A percentile compares a stretch with the other conserved stretches of the same genome.
Conservation (phyloP, 1,140 invertebrate species). For the Heliothis subflexa region DNA sequence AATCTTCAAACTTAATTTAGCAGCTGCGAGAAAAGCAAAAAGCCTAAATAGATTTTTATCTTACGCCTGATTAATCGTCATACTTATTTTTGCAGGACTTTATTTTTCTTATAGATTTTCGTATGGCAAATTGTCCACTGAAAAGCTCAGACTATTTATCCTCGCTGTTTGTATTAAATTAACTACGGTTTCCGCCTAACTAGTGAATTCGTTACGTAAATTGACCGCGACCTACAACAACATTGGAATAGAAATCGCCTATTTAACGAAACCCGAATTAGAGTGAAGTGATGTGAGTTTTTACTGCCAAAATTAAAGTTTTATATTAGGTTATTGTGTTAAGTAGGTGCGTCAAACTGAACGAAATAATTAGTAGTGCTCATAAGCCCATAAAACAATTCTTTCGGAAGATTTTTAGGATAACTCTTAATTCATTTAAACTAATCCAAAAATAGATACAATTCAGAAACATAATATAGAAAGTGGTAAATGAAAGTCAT, state of each 20-base stretch:
- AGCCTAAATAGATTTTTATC: too few relatives aligned
- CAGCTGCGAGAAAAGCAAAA: too few relatives aligned
- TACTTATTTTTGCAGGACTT: background rate
- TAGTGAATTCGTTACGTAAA: conserved; percentile 62
- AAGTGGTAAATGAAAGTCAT: too few relatives aligned
- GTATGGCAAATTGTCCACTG: background rate
- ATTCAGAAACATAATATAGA: too few relatives aligned
- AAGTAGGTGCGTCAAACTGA: background rate
- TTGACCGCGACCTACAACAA: conserved; percentile 63
- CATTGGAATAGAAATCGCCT: conserved; percentile 67
- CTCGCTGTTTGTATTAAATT: conserved; percentile 63
- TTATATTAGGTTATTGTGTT: background rate
- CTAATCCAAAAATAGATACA: too few relatives aligned
- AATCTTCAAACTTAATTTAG: too few relatives aligned
- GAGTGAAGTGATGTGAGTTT: conserved; percentile 36
- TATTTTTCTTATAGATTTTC: background rate
- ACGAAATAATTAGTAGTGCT: background rate
- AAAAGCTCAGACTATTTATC: conserved; percentile 44
- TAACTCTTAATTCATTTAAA: too few relatives aligned
- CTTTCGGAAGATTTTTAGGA: too few relatives aligned
- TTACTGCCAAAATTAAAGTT: conserved; percentile 21
- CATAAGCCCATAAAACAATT: too few relatives aligned
- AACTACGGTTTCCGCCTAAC: conserved; percentile 58
- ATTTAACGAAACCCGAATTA: conserved; percentile 49
- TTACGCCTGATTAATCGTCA: too few relatives aligned